A percentile compares a stretch with the other conserved stretches of the same genome.
Evolutionary conservation across 92 coral and sea anemone species (phyloP).

Genomic region (Plumapathes pennacea): DNA sequence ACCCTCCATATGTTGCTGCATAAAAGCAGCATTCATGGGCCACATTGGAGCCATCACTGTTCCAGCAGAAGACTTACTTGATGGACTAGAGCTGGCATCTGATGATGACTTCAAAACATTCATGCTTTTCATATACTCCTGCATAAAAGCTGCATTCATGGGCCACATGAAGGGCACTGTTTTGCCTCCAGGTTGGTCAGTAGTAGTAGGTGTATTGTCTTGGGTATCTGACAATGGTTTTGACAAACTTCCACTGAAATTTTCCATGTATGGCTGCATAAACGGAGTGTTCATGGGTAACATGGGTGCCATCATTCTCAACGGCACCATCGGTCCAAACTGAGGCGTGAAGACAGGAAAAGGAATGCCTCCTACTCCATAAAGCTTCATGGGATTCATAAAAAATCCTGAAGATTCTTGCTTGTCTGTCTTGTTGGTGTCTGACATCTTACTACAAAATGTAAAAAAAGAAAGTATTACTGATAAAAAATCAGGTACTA

Average conservation of each 20-base stretch:
- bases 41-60: no score
- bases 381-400: slow-evolving; percentile 21
- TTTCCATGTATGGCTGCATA: slow-evolving; percentile 44
- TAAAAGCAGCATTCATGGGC: no score
- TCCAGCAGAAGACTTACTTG: no score
- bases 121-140: no score
- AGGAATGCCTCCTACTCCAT: slow-evolving; percentile 44
- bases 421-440: slow-evolving; percentile 15
- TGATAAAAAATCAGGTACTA: no score
- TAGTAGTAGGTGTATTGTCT: neutral
- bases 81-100: no score
- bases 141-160: no score
- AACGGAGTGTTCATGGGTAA: slow-evolving; percentile 34
- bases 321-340: slow-evolving; percentile 54
- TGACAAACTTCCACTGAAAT: neutral
- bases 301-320: slow-evolving; percentile 46
- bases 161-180: no score
- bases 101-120: no score
- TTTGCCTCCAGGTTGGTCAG: no score
- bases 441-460: slow-evolving; percentile 11
- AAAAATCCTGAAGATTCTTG: slow-evolving; percentile 6
- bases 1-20: no score
- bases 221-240: neutral
- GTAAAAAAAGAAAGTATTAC: no score
- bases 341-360: slow-evolving; percentile 58